Percentiles rank a stretch among this genome's conserved stretches.
phyloP scores from a whole-genome alignment of 2,888 invertebrate species.

The Oligia latruncula region DNA sequence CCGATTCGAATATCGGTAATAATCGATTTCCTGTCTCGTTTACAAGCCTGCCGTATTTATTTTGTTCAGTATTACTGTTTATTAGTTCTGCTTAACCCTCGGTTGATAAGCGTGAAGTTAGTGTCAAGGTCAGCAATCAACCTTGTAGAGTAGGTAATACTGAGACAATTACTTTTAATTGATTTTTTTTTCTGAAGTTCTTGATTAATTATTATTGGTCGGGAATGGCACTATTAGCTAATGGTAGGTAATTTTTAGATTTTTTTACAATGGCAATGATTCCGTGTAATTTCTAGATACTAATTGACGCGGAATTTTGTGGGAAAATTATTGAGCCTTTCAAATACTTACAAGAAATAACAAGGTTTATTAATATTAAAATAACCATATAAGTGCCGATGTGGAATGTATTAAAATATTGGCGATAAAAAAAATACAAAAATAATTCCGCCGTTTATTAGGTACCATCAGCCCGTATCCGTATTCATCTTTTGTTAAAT shows the following conservation, averaged over 20 bases:
- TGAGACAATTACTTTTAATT: conserved; percentile 65
- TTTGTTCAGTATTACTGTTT: conserved; percentile 48
- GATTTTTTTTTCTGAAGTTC: conserved; percentile 42
- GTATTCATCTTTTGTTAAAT: not conserved
- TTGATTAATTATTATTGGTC: conserved; percentile 58
- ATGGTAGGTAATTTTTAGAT: conserved; percentile 23
- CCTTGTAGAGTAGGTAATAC: conserved; percentile 57
- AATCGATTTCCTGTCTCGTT: conserved; percentile 65
- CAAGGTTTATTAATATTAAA: not conserved
- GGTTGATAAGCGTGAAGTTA: conserved; percentile 65
- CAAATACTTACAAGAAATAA: not conserved
- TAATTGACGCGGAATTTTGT: not conserved
- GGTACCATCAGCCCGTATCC: not conserved
- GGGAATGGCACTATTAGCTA: conserved; percentile 36
- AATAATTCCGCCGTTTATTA: not conserved
- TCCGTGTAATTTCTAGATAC: not conserved
- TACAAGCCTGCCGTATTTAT: conserved; percentile 39
- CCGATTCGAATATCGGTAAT: conserved; percentile 56
- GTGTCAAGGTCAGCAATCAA: conserved; percentile 66
- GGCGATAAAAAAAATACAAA: not conserved
- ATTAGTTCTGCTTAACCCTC: conserved; percentile 64
- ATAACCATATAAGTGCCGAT: not conserved
- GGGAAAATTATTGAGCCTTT: not conserved
- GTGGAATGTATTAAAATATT: not conserved
- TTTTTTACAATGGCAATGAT: conserved; percentile 38